Percentiles rank a stretch among this genome's conserved stretches.
Evolutionary conservation across 1,140 invertebrate genomes (phyloP).

Genomic region (Neodiprion pinetum): DNA sequence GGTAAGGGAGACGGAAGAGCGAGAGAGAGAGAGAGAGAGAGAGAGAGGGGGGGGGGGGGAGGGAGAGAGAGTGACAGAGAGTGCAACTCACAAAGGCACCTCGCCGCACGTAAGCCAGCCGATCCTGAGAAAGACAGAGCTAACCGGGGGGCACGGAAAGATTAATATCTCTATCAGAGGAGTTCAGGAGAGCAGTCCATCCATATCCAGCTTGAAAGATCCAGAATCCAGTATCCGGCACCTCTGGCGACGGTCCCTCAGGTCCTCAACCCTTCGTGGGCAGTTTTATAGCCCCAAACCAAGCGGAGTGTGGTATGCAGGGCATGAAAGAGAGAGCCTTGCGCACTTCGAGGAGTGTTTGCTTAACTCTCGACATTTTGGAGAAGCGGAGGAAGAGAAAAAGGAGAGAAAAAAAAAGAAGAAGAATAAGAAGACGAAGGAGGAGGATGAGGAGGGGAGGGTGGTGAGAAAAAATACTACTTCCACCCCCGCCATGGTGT

Average conservation of each 20-base stretch:
- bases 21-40: slow-evolving; percentile 2
- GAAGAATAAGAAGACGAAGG: not conserved
- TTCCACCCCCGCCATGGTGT: slow-evolving; percentile 17
- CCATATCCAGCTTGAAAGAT: slow-evolving; percentile 41
- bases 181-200: slow-evolving; percentile 50
- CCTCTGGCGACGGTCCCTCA: not conserved
- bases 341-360: slow-evolving; percentile 33
- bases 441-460: not conserved
- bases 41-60: slow-evolving; percentile 17
- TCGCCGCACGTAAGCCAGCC: not conserved
- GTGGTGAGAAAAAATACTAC: not conserved
- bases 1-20: not conserved
- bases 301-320: not conserved
- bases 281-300: not conserved
- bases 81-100: too few relatives aligned
- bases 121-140: slow-evolving; percentile 30
- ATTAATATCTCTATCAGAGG: slow-evolving; percentile 56
- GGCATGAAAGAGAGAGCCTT: slow-evolving; percentile 14
- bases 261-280: not conserved
- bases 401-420: slow-evolving; percentile 19
- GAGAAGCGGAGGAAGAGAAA: not conserved
- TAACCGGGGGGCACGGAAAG: slow-evolving; percentile 30
- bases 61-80: not conserved
- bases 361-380: slow-evolving; percentile 37
- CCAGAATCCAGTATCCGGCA: not conserved